Percentiles rank a stretch among this genome's conserved stretches.
These are phyloP conservation scores for Leptosomus discolor DNA, from an alignment of 2,113 vertebrate genomes.

Conservation along the genomic window DNA sequence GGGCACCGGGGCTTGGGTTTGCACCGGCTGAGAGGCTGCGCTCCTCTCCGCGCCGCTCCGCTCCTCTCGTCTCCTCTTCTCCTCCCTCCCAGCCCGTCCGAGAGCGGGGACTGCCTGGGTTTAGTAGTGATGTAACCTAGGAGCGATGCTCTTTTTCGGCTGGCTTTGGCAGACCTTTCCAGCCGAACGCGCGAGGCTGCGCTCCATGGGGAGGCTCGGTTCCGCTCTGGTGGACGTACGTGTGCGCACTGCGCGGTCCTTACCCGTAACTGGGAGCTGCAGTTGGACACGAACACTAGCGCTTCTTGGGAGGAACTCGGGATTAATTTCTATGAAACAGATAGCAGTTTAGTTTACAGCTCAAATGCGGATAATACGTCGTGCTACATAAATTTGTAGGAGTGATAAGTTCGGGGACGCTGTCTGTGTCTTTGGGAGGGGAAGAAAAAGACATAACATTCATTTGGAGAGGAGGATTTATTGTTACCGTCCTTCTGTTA, in stretches of 20 bases:
- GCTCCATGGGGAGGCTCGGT: rapidly evolving
- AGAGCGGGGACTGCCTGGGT: background rate
- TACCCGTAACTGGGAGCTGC: background rate
- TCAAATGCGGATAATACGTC: background rate
- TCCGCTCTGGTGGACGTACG: rapidly evolving
- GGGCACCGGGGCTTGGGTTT: background rate
- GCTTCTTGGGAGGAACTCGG: background rate
- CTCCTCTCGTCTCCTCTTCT: too few species aligned
- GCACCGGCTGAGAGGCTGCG: background rate
- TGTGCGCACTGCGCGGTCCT: background rate
- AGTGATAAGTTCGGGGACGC: background rate
- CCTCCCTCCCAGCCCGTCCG: background rate
- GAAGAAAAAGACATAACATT: background rate
- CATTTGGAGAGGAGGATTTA: background rate
- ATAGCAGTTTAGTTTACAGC: background rate
- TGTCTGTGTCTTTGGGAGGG: background rate
- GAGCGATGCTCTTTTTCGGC: background rate
- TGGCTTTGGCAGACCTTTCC: background rate
- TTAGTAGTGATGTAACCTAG: background rate
- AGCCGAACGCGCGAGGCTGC: background rate
- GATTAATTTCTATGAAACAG: background rate
- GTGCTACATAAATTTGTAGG: background rate
- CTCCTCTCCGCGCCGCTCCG: too few species aligned
- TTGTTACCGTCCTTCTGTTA: background rate
- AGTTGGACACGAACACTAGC: background rate